Evolutionary conservation across 2,797 vertebrate genomes (phyloP).

Genomic region (Limnodromus scolopaceus): DNA sequence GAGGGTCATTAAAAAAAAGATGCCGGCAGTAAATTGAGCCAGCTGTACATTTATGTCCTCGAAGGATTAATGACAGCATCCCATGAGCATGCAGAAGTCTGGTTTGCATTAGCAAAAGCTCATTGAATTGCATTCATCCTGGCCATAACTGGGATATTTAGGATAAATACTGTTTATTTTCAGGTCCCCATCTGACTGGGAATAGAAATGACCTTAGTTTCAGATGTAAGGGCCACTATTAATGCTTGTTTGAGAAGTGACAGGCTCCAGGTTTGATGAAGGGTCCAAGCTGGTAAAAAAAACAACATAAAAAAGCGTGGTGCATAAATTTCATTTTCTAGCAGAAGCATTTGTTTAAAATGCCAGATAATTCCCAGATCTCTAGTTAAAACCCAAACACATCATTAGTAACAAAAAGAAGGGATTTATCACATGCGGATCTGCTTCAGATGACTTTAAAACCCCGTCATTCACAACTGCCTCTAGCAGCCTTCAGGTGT

Average conservation of each 20-base stretch:
- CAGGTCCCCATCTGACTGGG: background rate
- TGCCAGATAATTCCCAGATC: background rate
- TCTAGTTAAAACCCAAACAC: background rate
- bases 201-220: background rate
- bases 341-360: conserved; percentile 16
- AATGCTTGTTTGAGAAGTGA: background rate
- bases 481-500: background rate
- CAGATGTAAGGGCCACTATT: background rate
- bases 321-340: background rate
- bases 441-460: background rate
- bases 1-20: background rate
- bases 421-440: background rate
- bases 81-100: background rate
- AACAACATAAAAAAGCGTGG: background rate
- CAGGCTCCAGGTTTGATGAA: background rate
- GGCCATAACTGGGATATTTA: background rate
- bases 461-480: rapidly evolving
- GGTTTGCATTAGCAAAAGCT: conserved; percentile 34
- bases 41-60: background rate
- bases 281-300: background rate
- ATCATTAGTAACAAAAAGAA: background rate
- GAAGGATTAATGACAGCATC: background rate
- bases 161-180: background rate
- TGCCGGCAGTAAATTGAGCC: background rate
- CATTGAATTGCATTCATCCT: background rate